A percentile compares a stretch with the other conserved stretches of the same genome.
phyloP scores from a whole-genome alignment of 2,797 vertebrate species.

The Melanotaenia pygmaea region DNA sequence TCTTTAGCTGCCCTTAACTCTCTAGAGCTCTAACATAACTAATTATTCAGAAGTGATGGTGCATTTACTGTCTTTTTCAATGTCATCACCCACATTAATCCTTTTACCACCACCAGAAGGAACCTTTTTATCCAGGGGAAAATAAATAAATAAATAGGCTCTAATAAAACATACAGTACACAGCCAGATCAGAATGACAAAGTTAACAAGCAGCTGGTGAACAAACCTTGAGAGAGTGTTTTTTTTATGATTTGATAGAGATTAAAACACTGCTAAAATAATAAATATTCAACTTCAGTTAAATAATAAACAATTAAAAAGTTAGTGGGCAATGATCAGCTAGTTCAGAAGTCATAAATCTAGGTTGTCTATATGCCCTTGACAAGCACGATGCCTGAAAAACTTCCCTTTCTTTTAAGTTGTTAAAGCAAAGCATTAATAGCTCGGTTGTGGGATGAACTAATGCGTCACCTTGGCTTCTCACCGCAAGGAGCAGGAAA shows the following conservation, averaged over 20 bases:
- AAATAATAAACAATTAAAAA: neutral
- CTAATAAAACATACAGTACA: slow-evolving; percentile 9
- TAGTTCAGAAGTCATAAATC: slow-evolving; percentile 6
- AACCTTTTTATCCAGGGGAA: slow-evolving; percentile 4
- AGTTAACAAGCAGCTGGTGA: neutral
- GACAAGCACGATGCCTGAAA: neutral
- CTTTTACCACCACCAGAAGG: slow-evolving; percentile 10
- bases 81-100: slow-evolving; percentile 21
- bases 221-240: neutral
- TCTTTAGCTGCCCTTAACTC: neutral
- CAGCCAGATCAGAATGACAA: neutral
- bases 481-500: slow-evolving; percentile 9
- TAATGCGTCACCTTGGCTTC: slow-evolving; percentile 50
- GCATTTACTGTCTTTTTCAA: slow-evolving; percentile 15
- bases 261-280: neutral
- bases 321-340: neutral
- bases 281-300: neutral
- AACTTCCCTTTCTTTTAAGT: slow-evolving; percentile 12
- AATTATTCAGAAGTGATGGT: slow-evolving; percentile 10
- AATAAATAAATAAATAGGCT: neutral
- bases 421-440: slow-evolving; percentile 44
- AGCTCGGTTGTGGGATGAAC: slow-evolving; percentile 29
- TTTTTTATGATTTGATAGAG: no score
- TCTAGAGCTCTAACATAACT: neutral
- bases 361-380: slow-evolving; percentile 1